Evolutionary conservation across 2,888 invertebrate species (phyloP).

Genomic region (Ellobium chinense): DNA sequence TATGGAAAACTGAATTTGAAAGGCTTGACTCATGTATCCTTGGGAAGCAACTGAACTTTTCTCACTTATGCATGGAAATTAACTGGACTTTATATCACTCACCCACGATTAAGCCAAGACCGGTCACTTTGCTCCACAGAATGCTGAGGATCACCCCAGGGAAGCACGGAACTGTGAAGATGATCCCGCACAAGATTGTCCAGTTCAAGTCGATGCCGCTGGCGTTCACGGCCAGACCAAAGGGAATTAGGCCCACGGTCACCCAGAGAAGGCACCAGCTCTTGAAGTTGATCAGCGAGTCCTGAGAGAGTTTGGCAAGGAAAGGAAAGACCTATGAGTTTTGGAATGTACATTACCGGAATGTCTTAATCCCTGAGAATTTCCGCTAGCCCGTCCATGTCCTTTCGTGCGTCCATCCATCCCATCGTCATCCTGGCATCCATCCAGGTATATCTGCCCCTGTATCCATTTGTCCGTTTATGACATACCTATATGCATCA

Average conservation of each 20-base stretch:
- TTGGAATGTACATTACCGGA: too few species aligned
- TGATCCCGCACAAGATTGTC: constrained; percentile 63
- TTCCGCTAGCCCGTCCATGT: too few species aligned
- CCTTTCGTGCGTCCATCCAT: too few species aligned
- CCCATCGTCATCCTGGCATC: too few species aligned
- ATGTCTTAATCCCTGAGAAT: too few species aligned
- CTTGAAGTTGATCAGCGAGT: constrained; percentile 64
- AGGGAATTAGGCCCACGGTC: constrained; percentile 66
- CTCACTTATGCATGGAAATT: neutral
- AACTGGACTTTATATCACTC: constrained; percentile 12
- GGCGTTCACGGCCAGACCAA: constrained; percentile 62
- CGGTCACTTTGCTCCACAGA: constrained; percentile 68
- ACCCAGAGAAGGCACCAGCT: constrained; percentile 73
- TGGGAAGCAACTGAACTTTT: too few species aligned
- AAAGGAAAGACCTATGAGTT: too few species aligned
- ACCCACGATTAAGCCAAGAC: constrained; percentile 64
- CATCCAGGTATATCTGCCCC: too few species aligned
- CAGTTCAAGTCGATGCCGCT: constrained; percentile 68
- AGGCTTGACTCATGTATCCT: neutral
- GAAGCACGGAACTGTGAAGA: constrained; percentile 68
- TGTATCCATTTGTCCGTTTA: too few species aligned
- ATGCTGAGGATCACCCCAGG: constrained; percentile 68
- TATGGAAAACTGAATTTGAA: too few species aligned
- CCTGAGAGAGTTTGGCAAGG: constrained; percentile 54
- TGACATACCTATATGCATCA: too few species aligned